Evolutionary conservation across 2,888 invertebrate genomes (phyloP).

Genomic region (Acronicta alni): DNA sequence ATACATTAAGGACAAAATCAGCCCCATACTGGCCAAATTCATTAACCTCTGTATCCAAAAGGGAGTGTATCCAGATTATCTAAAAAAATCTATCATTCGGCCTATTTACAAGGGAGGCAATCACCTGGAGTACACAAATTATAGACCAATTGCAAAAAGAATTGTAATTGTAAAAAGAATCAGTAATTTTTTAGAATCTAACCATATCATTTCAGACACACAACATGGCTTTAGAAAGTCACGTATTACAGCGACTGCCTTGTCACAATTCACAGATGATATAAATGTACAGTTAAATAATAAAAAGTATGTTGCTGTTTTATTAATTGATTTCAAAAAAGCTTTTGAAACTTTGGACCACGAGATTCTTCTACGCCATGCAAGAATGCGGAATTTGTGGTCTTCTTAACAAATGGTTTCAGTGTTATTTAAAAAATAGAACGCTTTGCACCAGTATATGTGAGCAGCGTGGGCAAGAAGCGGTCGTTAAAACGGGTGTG

Average conservation of each 20-base stretch:
- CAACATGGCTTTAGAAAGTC: too few species aligned
- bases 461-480: neutral
- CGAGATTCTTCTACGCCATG: neutral
- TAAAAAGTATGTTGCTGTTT: neutral
- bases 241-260: too few species aligned
- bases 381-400: conserved; percentile 1
- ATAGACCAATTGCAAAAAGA: too few species aligned
- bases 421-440: too few species aligned
- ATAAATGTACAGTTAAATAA: neutral
- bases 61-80: neutral
- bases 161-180: too few species aligned
- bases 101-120: neutral
- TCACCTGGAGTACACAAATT: too few species aligned
- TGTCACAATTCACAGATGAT: neutral
- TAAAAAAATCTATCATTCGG: conserved; percentile 1
- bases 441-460: neutral
- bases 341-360: neutral
- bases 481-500: neutral
- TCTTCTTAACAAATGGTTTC: too few species aligned
- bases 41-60: neutral
- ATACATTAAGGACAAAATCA: neutral
- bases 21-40: neutral
- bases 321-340: conserved; percentile 1
- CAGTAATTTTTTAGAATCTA: too few species aligned
- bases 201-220: too few species aligned